Conservation (phyloP, 1,140 invertebrate genomes). For the Drosophila kurseongensis region DNA sequence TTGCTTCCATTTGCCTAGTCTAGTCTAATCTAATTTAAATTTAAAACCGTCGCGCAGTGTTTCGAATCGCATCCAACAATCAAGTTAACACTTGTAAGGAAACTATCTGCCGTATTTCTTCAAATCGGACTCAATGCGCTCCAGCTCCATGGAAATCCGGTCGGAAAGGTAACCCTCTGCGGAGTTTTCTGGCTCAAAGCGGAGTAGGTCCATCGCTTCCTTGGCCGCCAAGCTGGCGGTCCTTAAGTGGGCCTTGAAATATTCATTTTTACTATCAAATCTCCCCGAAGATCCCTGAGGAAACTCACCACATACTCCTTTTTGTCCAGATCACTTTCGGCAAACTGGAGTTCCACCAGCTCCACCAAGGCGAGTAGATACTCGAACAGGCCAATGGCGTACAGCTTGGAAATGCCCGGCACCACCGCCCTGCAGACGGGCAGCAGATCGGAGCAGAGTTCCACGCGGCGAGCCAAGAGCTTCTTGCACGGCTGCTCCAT, state of each 20-base stretch:
- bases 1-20: slow-evolving; percentile 22
- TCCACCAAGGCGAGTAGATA: slow-evolving; percentile 88
- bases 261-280: too few species aligned
- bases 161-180: slow-evolving; percentile 89
- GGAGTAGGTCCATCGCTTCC: slow-evolving; percentile 87
- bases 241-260: slow-evolving; percentile 74
- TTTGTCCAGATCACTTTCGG: slow-evolving; percentile 59
- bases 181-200: slow-evolving; percentile 89
- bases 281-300: too few species aligned
- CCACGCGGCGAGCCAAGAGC: slow-evolving; percentile 85
- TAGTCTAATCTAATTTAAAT: slow-evolving; percentile 34
- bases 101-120: slow-evolving; percentile 60
- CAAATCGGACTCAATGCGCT: slow-evolving; percentile 73
- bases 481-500: slow-evolving; percentile 83
- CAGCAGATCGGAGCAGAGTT: slow-evolving; percentile 88
- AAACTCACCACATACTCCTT: slow-evolving; percentile 61
- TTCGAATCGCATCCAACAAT: slow-evolving; percentile 2
- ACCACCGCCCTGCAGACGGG: slow-evolving; percentile 88
- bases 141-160: slow-evolving; percentile 67
- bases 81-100: too few species aligned
- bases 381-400: slow-evolving; percentile 91
- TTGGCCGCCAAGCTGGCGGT: slow-evolving; percentile 87
- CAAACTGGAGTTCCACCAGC: slow-evolving; percentile 85
- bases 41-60: slow-evolving; percentile 6
- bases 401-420: slow-evolving; percentile 89